phyloP scores from a whole-genome alignment of 2,113 vertebrate genomes.

The Pseudonaja textilis region DNA sequence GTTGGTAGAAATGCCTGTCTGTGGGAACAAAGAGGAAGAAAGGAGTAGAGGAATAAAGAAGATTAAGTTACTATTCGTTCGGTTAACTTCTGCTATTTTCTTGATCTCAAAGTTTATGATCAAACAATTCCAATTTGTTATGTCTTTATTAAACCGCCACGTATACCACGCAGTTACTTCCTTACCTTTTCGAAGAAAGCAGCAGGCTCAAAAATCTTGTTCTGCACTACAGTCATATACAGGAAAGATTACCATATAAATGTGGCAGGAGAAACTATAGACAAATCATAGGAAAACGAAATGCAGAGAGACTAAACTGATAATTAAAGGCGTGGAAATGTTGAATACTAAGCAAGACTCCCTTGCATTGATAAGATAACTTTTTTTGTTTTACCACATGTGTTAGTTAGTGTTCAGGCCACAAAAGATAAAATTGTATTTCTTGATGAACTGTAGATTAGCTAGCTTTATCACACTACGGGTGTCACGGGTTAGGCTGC shows the following conservation, averaged over 20 bases:
- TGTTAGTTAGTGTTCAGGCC: neutral
- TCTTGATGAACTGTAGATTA: neutral
- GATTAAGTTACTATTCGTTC: neutral
- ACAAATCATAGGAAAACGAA: neutral
- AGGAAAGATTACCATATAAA: neutral
- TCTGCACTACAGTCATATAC: neutral
- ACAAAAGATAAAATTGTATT: neutral
- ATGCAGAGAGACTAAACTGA: neutral
- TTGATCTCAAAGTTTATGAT: neutral
- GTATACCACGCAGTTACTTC: accelerated
- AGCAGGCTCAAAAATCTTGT: neutral
- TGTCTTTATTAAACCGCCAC: accelerated
- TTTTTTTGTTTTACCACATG: neutral
- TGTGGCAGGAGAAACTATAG: neutral
- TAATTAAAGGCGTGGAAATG: neutral
- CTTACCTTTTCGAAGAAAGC: accelerated
- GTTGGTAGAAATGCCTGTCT: neutral
- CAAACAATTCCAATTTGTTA: neutral
- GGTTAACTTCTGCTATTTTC: neutral
- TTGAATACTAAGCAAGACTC: neutral
- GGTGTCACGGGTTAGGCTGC: neutral
- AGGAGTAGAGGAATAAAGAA: neutral
- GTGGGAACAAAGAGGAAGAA: neutral
- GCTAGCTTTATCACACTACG: neutral
- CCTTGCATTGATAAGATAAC: neutral